These are phyloP conservation scores for Cotesia vestalis DNA, from an alignment of 1,140 invertebrate genomes.

Conservation along the genomic window DNA sequence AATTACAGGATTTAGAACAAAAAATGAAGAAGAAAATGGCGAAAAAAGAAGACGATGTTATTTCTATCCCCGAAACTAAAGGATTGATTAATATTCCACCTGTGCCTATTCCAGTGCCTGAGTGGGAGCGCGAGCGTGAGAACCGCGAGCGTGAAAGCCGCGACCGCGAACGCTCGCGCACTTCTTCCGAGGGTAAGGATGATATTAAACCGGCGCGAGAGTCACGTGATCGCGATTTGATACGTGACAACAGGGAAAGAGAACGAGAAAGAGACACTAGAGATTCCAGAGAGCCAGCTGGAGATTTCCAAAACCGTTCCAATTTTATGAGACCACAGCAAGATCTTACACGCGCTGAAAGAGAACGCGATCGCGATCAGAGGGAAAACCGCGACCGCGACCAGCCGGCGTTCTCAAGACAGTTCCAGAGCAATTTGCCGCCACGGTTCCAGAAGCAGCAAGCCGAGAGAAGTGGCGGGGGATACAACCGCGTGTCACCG, in stretches of 20 bases:
- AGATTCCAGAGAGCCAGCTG: conserved; percentile 40
- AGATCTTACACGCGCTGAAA: conserved; percentile 61
- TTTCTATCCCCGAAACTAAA: conserved; percentile 55
- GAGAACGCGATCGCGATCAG: conserved; percentile 62
- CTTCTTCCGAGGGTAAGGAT: conserved; percentile 67
- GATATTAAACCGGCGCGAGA: conserved; percentile 51
- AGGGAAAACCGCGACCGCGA: conserved; percentile 55
- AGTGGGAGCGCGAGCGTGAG: conserved; percentile 70
- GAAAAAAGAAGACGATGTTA: conserved; percentile 60
- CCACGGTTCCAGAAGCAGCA: conserved; percentile 86
- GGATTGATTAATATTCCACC: conserved; percentile 57
- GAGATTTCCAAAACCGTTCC: conserved; percentile 43
- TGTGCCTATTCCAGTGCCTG: conserved; percentile 65
- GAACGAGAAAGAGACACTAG: too few relatives aligned
- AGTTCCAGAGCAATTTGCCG: conserved; percentile 82
- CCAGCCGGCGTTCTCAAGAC: conserved; percentile 71
- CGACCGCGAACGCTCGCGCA: conserved; percentile 60
- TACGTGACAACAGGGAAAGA: conserved; percentile 36
- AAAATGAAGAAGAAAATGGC: conserved; percentile 68
- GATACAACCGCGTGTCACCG: conserved; percentile 58
- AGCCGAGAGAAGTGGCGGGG: conserved; percentile 58
- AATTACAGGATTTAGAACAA: conserved; percentile 72
- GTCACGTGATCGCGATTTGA: conserved; percentile 42
- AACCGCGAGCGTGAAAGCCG: conserved; percentile 58
- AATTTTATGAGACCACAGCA: conserved; percentile 45